These are phyloP conservation scores for Tridacna gigas DNA, from an alignment of 2,888 invertebrate genomes.

Conservation along the genomic window DNA sequence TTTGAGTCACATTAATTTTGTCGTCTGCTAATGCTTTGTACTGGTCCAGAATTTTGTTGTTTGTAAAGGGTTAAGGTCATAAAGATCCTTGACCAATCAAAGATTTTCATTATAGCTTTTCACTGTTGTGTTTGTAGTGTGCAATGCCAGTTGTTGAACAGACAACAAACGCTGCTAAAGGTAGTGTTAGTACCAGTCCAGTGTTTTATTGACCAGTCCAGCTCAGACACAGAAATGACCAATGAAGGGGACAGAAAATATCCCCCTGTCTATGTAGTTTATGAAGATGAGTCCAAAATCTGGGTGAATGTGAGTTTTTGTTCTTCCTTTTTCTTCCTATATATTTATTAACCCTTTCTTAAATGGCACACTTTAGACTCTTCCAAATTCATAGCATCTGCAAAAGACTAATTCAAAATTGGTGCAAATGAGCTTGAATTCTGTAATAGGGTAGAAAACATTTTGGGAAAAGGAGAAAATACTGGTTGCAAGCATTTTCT, in stretches of 20 bases:
- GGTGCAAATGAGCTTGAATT: too few species aligned
- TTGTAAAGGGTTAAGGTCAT: background rate
- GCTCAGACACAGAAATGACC: conserved; percentile 12
- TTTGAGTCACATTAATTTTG: background rate
- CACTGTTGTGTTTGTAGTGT: conserved; percentile 87
- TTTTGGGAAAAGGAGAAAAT: background rate
- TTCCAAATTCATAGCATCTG: too few species aligned
- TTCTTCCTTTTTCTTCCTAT: background rate
- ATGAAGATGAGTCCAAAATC: conserved; percentile 89
- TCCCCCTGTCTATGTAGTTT: conserved; percentile 81
- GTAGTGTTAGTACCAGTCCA: conserved; percentile 92
- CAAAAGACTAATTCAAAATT: too few species aligned
- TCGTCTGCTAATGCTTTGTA: too few species aligned
- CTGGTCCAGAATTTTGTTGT: background rate
- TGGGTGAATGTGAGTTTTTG: conserved; percentile 93
- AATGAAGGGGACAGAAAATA: conserved; percentile 13
- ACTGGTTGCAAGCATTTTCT: background rate
- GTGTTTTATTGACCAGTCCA: conserved; percentile 87
- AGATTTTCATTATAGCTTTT: background rate
- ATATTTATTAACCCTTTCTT: too few species aligned
- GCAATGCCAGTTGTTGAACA: conserved; percentile 95
- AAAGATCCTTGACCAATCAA: background rate
- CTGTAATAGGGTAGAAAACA: background rate
- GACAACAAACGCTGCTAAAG: conserved; percentile 94
- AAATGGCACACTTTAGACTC: too few species aligned